Evolutionary conservation across 2,888 invertebrate genomes (phyloP).

Genomic region (Thumatha senex): DNA sequence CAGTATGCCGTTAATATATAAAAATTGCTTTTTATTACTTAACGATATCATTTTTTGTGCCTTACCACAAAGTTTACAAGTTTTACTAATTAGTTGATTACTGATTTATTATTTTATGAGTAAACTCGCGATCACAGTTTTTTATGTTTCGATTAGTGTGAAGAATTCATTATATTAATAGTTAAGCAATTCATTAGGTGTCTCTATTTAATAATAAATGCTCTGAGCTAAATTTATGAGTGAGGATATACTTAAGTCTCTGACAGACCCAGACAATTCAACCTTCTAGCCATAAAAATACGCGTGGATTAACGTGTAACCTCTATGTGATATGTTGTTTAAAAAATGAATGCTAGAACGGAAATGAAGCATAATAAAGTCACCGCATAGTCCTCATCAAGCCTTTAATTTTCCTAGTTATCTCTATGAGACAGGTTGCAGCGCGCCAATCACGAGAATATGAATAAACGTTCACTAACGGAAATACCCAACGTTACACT

Average conservation of each 20-base stretch:
- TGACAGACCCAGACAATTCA: background rate
- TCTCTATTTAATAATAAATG: too few relatives aligned
- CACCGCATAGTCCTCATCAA: conserved; percentile 34
- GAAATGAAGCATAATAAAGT: background rate
- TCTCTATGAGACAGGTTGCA: conserved; percentile 66
- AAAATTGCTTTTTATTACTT: conserved; percentile 37
- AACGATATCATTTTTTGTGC: conserved; percentile 15
- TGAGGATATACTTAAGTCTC: too few relatives aligned
- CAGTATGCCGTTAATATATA: conserved; percentile 60
- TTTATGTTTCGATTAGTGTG: background rate
- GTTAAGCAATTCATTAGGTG: too few relatives aligned
- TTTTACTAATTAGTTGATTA: background rate
- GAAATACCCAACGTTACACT: conserved; percentile 60
- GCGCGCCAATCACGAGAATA: conserved; percentile 49
- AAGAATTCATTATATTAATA: background rate
- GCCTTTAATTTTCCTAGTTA: conserved; percentile 44
- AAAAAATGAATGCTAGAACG: background rate
- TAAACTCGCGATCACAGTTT: conserved; percentile 39
- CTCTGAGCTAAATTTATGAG: too few relatives aligned
- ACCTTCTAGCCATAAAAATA: background rate
- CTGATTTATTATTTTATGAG: conserved; percentile 4
- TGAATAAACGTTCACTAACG: conserved; percentile 56
- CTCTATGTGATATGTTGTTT: background rate
- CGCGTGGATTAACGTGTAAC: background rate
- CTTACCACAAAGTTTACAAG: conserved; percentile 10